Evolutionary conservation across 2,797 vertebrate species (phyloP), one percentile per base, ranked within the genome.

Genomic region (Sphaeramia orbicularis): DNA sequence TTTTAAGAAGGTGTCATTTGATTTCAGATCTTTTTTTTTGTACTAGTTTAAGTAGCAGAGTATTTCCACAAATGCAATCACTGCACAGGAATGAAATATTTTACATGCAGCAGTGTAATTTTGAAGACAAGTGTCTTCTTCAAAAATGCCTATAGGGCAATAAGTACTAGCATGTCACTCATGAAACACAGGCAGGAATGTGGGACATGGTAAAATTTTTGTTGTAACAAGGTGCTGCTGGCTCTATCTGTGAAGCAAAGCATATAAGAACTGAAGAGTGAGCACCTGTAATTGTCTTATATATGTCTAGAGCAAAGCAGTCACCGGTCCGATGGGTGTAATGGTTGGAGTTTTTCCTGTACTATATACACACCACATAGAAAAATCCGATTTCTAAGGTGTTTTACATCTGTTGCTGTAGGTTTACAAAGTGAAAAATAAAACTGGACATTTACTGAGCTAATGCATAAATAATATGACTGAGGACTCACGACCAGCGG

Each of bases 201-300:
- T 40, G 66, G 53, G 61, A 68, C 70, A 56, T n/a, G 24, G 52
- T 52, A 45, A 55, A 74, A 48, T 27, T 56, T 24, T 54, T 57
- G 60, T 72, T 74, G 43, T 60, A 75, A 70, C 73, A 80, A 83
- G 52, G 47, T 74, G 66, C 65, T 80, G 62, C 62, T 24, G 53
- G 67, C 56, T 73, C 65, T 1, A 10, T 43, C 48, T 72, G 65
- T 72, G 55, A 76, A 68, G 54, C 10, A 42, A 15, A 67, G 49
- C 10, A n/a, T 24, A 67, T 8, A 32, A 38, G 42, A 71, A 55
- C 13, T 11, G 24, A 70, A 2, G 47, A 30, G 43, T 69, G 56
- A 65, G 61, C 16, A 51, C 36, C 37, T 11, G 41, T n/a, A 44
- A 36, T 54, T 16, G 14, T 27, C 51, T 5, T 44, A 66, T 64